Evolutionary conservation across 2,888 invertebrate genomes (phyloP).

Genomic region (Microchrysa polita): DNA sequence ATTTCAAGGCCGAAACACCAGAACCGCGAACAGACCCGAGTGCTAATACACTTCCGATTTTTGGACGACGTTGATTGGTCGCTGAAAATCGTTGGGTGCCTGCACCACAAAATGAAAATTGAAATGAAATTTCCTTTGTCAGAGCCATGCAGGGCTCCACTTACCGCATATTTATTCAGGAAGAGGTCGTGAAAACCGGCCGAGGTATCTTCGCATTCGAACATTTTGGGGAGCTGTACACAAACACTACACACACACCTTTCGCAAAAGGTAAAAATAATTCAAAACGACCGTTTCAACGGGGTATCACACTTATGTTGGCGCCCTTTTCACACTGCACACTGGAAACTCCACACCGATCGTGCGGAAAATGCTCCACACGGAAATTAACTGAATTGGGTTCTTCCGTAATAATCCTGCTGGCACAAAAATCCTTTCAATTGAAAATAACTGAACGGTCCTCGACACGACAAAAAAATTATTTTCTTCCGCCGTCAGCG

Average conservation of each 20-base stretch:
- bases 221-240: slow-evolving; percentile 65
- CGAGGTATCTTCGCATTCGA: slow-evolving; percentile 76
- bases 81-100: too few relatives aligned
- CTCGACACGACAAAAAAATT: slow-evolving; percentile 7
- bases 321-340: too few relatives aligned
- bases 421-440: too few relatives aligned
- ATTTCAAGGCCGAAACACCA: slow-evolving; percentile 40
- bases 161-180: slow-evolving; percentile 75
- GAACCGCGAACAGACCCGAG: slow-evolving; percentile 22
- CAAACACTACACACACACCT: not conserved
- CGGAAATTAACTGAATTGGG: too few relatives aligned
- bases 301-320: too few relatives aligned
- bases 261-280: not conserved
- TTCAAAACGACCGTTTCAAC: not conserved
- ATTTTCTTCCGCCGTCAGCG: not conserved
- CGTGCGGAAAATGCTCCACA: too few relatives aligned
- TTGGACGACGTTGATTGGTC: not conserved
- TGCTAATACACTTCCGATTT: slow-evolving; percentile 27
- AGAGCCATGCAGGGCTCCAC: slow-evolving; percentile 57
- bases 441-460: too few relatives aligned
- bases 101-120: not conserved
- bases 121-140: too few relatives aligned
- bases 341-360: too few relatives aligned
- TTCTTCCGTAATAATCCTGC: too few relatives aligned
- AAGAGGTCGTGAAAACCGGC: slow-evolving; percentile 74